Base-by-base conservation (phyloP, 2,113 vertebrate genomes). In the Sclerurus mexicanus region DNA sequence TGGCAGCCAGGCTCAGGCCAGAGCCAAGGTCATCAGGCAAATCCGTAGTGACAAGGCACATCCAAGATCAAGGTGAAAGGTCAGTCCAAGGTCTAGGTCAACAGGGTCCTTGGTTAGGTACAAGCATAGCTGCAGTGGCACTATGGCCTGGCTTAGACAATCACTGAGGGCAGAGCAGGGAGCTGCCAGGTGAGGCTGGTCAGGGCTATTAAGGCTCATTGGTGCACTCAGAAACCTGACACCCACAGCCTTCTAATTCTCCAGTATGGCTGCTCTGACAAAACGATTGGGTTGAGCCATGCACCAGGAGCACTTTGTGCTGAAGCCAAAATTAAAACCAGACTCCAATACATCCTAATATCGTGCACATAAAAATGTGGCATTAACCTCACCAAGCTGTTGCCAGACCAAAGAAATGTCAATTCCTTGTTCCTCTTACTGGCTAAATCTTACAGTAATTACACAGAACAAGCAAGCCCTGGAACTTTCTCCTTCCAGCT, bases 301-400 rank as follows among this genome's bases (percentile, higher is more conserved):
- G 4, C 24, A 47, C 28, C 17, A 52, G 87, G 9, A 89, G 19
- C 9, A 7, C 55, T 88, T 67, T 87, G 18, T 72, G 44, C 46
- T 69, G 59, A 95, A 83, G 62, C 27, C 50, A 91, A 73, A 89
- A 92, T 84, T 89, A 67, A 92, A 94, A 84, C 53, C 67, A 80
- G 59, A 23, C 39, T 75, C n/a, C 9, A 14, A 14, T 20, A 44
- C 15, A 44, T 85, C 30, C 58, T 76, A 82, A 89, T 50, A 24
- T 67, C 85, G 79, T 83, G 27, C 62, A 76, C 17, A 4, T 66
- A 94, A 79, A 93, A 77, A 73, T 28, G 12, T 42, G 31, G 64
- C 42, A 73, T 55, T 66, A 79, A 39, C 30, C 85, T 55, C 71
- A 87, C 71, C 49, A 47, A 90, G 42, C 9, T 69, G 46, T 35